A percentile compares a stretch with the other conserved stretches of the same genome.
phyloP scores from a whole-genome alignment of 1,140 invertebrate genomes.

The Heliconius nattereri region DNA sequence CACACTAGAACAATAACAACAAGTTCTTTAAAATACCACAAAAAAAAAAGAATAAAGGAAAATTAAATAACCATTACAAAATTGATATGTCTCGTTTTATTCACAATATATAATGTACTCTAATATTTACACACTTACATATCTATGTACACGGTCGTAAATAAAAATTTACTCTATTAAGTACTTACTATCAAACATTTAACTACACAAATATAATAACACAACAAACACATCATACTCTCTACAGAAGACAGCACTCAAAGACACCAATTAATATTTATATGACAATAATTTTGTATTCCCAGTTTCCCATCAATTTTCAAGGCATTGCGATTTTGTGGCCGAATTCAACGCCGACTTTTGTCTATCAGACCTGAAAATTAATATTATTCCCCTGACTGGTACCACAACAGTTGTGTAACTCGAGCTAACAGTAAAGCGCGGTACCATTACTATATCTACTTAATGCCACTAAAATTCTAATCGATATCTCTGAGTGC shows the following conservation, averaged over 20 bases:
- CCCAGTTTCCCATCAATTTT: too few species aligned
- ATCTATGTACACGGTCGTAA: constrained; percentile 65
- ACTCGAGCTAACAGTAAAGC: too few species aligned
- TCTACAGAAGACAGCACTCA: constrained; percentile 24
- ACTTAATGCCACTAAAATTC: not conserved
- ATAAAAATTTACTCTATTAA: constrained; percentile 64
- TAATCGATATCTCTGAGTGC: not conserved
- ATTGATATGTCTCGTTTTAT: constrained; percentile 80
- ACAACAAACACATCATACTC: constrained; percentile 32
- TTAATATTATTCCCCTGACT: too few species aligned
- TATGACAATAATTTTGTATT: not conserved
- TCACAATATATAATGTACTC: constrained; percentile 72
- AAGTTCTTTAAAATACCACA: too few species aligned
- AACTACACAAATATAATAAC: constrained; percentile 46
- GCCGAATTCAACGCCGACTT: too few species aligned
- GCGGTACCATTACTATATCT: too few species aligned
- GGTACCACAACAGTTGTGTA: too few species aligned
- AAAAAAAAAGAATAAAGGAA: constrained; percentile 9
- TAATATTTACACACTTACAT: constrained; percentile 10
- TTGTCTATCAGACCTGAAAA: too few species aligned
- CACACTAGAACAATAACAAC: too few species aligned
- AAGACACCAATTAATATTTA: not conserved
- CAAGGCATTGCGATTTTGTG: too few species aligned
- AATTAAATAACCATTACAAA: constrained; percentile 62
- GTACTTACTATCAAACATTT: constrained; percentile 60